Evolutionary conservation across 2,888 invertebrate genomes (phyloP), one percentile per base, ranked within the genome.

Genomic region (Drosophila helvetica): DNA sequence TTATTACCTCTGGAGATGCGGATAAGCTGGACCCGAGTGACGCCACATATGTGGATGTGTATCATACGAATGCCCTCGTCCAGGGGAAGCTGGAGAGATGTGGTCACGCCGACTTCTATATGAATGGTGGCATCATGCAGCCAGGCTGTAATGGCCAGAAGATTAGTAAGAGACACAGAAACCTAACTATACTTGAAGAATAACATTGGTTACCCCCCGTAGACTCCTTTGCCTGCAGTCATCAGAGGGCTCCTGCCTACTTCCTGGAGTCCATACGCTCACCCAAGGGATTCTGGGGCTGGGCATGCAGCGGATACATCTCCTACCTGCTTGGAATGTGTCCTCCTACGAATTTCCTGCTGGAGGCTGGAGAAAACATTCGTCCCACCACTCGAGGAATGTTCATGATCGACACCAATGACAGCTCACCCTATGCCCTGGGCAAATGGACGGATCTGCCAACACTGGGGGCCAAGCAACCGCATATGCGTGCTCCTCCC

Each of bases 41-140:
- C 81, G 96, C 95, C 0, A 88, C 92, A 4, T 95, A 95, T 83
- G 96, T 96, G 0, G 96, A 96, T 86, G 94, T 95, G 2, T 93
- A 95, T 56, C 96, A 96, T 80, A 95, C 95, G 0, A 95, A 95
- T 83, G 95, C 95, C 0, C 93, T 95, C 74, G 91, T 95, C 1
- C 94, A 95, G 79, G 96, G 96, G 0, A 94, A 94, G 78, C 89
- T 94, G 18, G 94, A 95, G 77, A 92, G 93, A 38, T 93, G 94
- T 75, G 96, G 96, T 0, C 95, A 95, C 85, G 93, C 94, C 0
- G 96, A 96, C 82, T 96, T 95, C 86, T 96, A 95, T 80, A 93
- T 95, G 89, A 96, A 96, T 80, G 96, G 96, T 0, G 96, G 96
- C 0, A 92, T 94, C 25, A 92, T 93, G 45, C 95, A 96, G 77